Conservation (phyloP, 1,140 invertebrate species). For the Tribolium madens region DNA sequence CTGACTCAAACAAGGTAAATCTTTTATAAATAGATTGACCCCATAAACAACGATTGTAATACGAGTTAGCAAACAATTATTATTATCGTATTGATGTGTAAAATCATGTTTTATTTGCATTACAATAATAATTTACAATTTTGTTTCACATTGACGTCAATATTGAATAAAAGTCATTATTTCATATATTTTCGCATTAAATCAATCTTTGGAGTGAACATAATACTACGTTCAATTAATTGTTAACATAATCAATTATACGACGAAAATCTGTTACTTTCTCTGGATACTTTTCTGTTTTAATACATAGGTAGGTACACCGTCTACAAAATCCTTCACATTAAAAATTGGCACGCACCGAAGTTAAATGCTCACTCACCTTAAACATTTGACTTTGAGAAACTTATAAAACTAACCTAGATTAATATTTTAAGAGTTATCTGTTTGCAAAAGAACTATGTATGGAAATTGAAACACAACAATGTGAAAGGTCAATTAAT, state of each 20-base stretch:
- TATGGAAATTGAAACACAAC: neutral
- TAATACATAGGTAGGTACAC: too few relatives aligned
- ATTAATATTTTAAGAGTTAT: constrained; percentile 23
- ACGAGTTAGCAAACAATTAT: constrained; percentile 7
- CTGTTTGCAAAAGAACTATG: constrained; percentile 18
- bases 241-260: neutral
- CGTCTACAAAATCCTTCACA: too few relatives aligned
- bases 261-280: neutral
- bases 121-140: constrained; percentile 21
- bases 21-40: constrained; percentile 17
- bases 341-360: constrained; percentile 1
- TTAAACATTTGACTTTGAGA: constrained; percentile 8
- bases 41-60: constrained; percentile 16
- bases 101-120: constrained; percentile 6
- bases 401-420: constrained; percentile 26
- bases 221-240: neutral
- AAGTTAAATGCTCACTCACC: constrained; percentile 1
- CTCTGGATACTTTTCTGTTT: neutral
- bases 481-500: constrained; percentile 2
- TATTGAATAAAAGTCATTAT: too few relatives aligned
- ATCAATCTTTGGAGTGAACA: neutral
- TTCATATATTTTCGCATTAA: neutral
- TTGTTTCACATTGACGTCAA: constrained; percentile 13
- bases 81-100: constrained; percentile 6
- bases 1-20: constrained; percentile 17